Evolutionary conservation across 2,113 vertebrate genomes (phyloP).

Genomic region (Calidris pugnax): DNA sequence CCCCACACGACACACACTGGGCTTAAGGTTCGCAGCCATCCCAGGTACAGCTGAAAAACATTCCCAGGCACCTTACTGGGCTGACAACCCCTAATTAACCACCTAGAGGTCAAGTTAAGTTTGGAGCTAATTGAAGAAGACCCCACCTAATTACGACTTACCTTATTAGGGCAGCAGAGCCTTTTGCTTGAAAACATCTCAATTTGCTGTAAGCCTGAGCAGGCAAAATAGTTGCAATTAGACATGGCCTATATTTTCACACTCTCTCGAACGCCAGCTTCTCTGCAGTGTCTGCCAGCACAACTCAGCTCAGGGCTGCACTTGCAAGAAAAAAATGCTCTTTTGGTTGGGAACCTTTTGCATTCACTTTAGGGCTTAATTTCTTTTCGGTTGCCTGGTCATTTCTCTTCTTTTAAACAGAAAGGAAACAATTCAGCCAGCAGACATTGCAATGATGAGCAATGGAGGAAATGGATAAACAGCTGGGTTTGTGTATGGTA

Average conservation of each 20-base stretch:
- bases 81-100: neutral
- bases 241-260: neutral
- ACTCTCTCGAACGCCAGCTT: neutral
- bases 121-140: neutral
- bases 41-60: neutral
- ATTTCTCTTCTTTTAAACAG: neutral
- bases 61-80: neutral
- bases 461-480: constrained; percentile 7
- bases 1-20: accelerated
- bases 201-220: neutral
- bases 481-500: constrained; percentile 14
- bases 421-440: neutral
- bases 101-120: neutral
- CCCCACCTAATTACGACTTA: neutral
- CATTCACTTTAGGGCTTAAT: neutral
- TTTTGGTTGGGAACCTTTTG: neutral
- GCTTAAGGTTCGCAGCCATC: neutral
- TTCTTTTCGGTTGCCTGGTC: neutral
- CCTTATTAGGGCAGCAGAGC: neutral
- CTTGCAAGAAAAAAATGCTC: neutral
- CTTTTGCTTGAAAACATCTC: neutral
- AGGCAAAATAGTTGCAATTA: neutral
- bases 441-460: neutral
- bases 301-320: neutral
- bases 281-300: accelerated